Percentiles rank a stretch among this genome's conserved stretches.
Evolutionary conservation across 2,797 vertebrate species (phyloP).

Genomic region (Myiothlypis coronata): DNA sequence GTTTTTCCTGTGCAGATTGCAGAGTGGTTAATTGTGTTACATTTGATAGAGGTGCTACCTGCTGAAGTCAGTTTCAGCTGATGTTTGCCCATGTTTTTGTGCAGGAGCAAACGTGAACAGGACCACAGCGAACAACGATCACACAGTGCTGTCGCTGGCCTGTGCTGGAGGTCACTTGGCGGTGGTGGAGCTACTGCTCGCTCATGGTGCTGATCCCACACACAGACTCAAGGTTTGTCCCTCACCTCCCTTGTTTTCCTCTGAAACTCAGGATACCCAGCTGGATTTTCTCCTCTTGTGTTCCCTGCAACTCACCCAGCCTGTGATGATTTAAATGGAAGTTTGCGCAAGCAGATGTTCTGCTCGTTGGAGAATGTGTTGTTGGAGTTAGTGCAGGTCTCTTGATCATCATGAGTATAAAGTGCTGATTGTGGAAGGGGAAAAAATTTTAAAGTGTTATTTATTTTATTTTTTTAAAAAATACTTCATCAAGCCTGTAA

Average conservation of each 20-base stretch:
- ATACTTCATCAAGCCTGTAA: not conserved
- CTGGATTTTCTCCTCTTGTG: fast-evolving
- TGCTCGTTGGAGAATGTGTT: fast-evolving
- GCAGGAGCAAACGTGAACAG: conserved; percentile 82
- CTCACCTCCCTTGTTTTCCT: not conserved
- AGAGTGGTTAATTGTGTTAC: not conserved
- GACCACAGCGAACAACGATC: conserved; percentile 82
- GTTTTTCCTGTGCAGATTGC: not conserved
- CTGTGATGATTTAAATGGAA: not conserved
- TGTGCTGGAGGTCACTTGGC: conserved; percentile 82
- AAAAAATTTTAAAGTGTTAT: not conserved
- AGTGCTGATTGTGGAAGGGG: not conserved
- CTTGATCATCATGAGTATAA: fast-evolving
- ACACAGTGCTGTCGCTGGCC: conserved; percentile 81
- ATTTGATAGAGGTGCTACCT: not conserved
- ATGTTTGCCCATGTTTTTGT: not conserved
- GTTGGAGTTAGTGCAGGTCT: not conserved
- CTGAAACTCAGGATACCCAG: fast-evolving
- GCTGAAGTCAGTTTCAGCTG: not conserved
- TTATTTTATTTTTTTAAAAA: not conserved
- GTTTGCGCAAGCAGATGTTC: not conserved
- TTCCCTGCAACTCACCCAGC: not conserved
- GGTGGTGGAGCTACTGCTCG: conserved; percentile 80
- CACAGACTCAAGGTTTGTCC: conserved; percentile 80
- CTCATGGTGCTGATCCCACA: conserved; percentile 83